Evolutionary conservation across 2,888 invertebrate species (phyloP).

Genomic region (Holacanthella duospinosa): DNA sequence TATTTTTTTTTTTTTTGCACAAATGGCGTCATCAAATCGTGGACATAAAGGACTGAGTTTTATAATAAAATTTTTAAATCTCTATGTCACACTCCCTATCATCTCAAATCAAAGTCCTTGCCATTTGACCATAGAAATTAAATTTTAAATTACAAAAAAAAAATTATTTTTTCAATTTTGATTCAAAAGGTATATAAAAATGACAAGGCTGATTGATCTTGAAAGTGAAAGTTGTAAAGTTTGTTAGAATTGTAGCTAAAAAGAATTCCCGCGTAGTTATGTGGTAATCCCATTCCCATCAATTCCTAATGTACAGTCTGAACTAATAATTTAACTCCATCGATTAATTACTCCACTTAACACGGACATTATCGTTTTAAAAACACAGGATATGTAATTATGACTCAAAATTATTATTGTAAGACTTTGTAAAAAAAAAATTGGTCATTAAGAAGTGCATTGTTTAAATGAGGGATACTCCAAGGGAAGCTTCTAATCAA

Average conservation of each 20-base stretch:
- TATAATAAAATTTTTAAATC: neutral
- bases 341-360: no score
- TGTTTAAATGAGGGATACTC: neutral
- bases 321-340: no score
- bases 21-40: no score
- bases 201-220: conserved; percentile 22
- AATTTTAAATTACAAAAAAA: neutral
- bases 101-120: no score
- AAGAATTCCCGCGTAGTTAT: no score
- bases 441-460: neutral
- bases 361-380: neutral
- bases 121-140: neutral
- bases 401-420: neutral
- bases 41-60: no score
- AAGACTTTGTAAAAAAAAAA: neutral
- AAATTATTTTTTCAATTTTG: no score
- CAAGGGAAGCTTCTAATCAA: no score
- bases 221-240: conserved; percentile 24
- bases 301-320: no score
- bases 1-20: no score
- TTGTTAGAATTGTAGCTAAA: no score
- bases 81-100: neutral
- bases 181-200: neutral
- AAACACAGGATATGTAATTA: neutral
- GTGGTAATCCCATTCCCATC: no score